A percentile compares a stretch with the other conserved stretches of the same genome.
Evolutionary conservation across 1,140 invertebrate species (phyloP).

Genomic region (Bombus vancouverensis): DNA sequence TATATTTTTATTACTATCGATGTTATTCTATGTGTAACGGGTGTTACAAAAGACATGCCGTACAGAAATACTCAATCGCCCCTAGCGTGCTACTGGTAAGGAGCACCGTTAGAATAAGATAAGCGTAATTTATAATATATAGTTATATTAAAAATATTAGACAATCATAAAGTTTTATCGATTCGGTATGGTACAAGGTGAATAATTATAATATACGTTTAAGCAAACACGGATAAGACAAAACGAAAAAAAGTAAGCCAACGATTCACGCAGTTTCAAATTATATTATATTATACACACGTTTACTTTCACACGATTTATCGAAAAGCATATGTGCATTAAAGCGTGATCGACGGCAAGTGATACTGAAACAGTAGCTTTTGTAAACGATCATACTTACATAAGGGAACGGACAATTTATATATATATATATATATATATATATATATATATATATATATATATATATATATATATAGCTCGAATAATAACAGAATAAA

Average conservation of each 20-base stretch:
- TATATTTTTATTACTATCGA: slow-evolving; percentile 65
- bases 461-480: slow-evolving; percentile 4
- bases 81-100: slow-evolving; percentile 13
- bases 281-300: slow-evolving; percentile 6
- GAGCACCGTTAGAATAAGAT: slow-evolving; percentile 32
- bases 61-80: slow-evolving; percentile 53
- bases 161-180: slow-evolving; percentile 64
- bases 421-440: background rate
- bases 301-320: slow-evolving; percentile 32
- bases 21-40: slow-evolving; percentile 45
- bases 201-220: slow-evolving; percentile 37
- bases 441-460: background rate
- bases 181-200: slow-evolving; percentile 55
- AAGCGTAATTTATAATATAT: slow-evolving; percentile 41
- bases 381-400: slow-evolving; percentile 51
- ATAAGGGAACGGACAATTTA: slow-evolving; percentile 47
- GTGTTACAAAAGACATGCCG: slow-evolving; percentile 34
- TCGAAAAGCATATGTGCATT: slow-evolving; percentile 37
- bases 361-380: slow-evolving; percentile 63
- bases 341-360: slow-evolving; percentile 23
- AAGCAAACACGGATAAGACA: slow-evolving; percentile 18
- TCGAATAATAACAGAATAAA: background rate
- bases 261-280: slow-evolving; percentile 28
- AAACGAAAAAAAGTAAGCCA: background rate
- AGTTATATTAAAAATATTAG: slow-evolving; percentile 56